Base-by-base conservation (phyloP, 2,888 invertebrate species). In the Automeris io region DNA sequence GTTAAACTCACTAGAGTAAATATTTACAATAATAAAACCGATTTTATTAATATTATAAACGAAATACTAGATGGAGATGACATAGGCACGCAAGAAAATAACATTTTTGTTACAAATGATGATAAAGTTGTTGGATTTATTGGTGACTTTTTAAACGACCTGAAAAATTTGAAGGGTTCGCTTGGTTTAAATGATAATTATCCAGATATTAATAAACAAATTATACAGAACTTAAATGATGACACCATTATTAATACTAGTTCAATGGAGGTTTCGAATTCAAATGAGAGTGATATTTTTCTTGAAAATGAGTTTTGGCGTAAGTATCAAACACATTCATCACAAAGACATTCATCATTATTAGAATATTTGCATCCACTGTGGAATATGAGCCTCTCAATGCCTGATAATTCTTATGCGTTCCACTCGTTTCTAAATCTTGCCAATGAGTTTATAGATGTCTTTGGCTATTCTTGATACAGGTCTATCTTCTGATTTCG, bases 261-360 rank as follows among this genome's bases (percentile, higher is more conserved):
- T n/a, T n/a, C 33, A 19, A 35, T 29, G 39, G 37, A 43, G 21
- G 22, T 42, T 35, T 25, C 37, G 1, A 47, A 24, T 12, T 7
- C 8, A n/a, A 29, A 29, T 29, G 47, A 48, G 16, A 42, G 11
- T 5, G 32, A 47, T 35, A 22, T 54, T 29, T 38, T 57, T 1
- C 51, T 47, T 13, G 60, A 63, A 18, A 57, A 46, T 43, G 73
- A 71, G 25, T 70, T 66, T 53, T 81, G 78, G 78, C 51, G 79
- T 80, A 49, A 68, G 66, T 51, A 6, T 37, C 33, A 9, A 18
- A 1, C 2, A 3, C 5, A 9, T 9, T 19, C 18, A 16, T 22
- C 5, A 18, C 21, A 5, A 29, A 16, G 2, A 13, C 16, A 2
- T 11, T 11, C 1, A n/a, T n/a, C n/a, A n/a, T n/a, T n/a, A n/a